phyloP scores from a whole-genome alignment of 2,113 vertebrate genomes.

The Meles meles region DNA sequence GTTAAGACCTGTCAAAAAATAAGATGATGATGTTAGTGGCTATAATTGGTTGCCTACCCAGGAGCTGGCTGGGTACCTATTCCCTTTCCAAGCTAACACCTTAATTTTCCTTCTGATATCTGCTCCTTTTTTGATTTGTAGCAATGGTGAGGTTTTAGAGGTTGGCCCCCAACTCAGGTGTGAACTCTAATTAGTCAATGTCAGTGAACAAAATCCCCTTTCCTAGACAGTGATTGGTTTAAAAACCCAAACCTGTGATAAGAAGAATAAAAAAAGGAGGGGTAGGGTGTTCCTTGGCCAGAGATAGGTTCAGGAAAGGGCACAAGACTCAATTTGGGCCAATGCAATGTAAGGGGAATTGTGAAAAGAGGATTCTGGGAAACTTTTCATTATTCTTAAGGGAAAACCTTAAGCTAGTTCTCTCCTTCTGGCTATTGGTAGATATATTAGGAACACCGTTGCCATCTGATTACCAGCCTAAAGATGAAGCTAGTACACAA shows the following conservation, averaged over 20 bases:
- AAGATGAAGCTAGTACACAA: background rate
- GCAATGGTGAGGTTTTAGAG: background rate
- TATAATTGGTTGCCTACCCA: background rate
- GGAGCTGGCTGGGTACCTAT: background rate
- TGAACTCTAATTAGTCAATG: background rate
- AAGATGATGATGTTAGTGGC: background rate
- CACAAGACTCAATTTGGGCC: background rate
- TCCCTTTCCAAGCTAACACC: background rate
- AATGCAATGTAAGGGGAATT: background rate
- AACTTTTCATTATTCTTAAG: background rate
- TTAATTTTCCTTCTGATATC: background rate
- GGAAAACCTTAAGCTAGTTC: background rate
- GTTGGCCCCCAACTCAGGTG: background rate
- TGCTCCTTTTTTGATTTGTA: background rate
- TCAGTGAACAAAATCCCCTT: background rate
- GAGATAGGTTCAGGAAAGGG: background rate
- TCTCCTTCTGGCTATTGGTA: background rate
- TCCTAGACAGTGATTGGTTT: background rate
- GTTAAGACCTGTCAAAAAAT: background rate
- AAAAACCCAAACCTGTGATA: background rate
- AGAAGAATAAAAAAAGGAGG: background rate
- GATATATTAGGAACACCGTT: too few species aligned
- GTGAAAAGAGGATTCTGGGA: background rate
- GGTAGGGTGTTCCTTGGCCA: fast-evolving
- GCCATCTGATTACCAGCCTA: background rate